Evolutionary conservation across 2,113 vertebrate genomes (phyloP), one percentile per base, ranked within the genome.

Genomic region (Alces alces): DNA sequence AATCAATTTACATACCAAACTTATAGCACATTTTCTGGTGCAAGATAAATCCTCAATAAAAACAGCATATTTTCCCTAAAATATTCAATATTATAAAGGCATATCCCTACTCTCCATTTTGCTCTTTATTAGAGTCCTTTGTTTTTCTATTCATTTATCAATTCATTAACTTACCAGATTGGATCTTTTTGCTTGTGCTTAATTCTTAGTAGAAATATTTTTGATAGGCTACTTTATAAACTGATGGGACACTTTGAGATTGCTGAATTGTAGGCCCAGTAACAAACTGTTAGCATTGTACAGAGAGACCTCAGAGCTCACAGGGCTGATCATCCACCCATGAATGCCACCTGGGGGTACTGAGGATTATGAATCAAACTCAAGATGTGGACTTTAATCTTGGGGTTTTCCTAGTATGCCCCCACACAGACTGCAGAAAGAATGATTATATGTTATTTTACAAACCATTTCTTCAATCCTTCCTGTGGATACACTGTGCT

Each of bases 31-130:
- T 93, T 88, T 97, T 85, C 43, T 89, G 50, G 28, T 21, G 82
- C n/a, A 82, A 61, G 93, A 47, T 93, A 91, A 87, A 39, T 55
- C 25, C 61, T 93, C 45, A 85, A 95, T 91, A 93, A 73, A 73
- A 47, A 89, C 6, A 58, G 23, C 17, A 27, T 55, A 50, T 73
- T 88, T 95, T 94, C 13, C 90, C 54, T 96, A 79, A 36, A 93
- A 57, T 91, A 83, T 45, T 83, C 27, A 45, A 78, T 58, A 58
- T 82, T 93, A 1, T 84, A 78, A 91, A 87, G 16, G 50, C 21
- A 61, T 54, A 30, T 70, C 10, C 70, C 12, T 3, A 47, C 11
- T 90, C 47, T 90, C 36, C 80, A 21, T 66, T 60, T 54, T 87
- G 23, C 27, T 61, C 52, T 60, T 92, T 87, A 33, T 17, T 83